Percentiles rank a stretch among this genome's conserved stretches.
These are phyloP conservation scores for Idaea biselata DNA, from an alignment of 2,888 invertebrate genomes.

Conservation along the genomic window DNA sequence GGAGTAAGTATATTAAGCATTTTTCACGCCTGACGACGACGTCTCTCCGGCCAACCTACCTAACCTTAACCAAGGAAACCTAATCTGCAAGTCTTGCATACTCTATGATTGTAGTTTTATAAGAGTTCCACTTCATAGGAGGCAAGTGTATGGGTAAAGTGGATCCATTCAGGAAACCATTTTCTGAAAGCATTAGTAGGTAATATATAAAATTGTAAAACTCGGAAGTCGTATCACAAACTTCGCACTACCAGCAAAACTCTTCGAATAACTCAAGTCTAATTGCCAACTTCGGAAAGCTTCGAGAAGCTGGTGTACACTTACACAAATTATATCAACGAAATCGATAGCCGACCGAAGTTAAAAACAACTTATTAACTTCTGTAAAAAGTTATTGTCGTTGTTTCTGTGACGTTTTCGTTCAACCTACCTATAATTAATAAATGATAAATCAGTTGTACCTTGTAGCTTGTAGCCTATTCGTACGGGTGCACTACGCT, in stretches of 20 bases:
- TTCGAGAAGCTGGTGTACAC: not conserved
- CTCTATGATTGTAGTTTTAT: too few relatives aligned
- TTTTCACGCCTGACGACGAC: too few relatives aligned
- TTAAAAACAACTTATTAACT: not conserved
- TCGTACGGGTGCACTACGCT: too few relatives aligned
- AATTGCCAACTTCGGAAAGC: not conserved
- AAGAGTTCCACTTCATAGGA: too few relatives aligned
- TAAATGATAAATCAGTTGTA: not conserved
- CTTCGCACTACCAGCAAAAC: not conserved
- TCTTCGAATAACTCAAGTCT: not conserved
- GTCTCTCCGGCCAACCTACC: too few relatives aligned
- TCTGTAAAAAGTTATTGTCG: not conserved
- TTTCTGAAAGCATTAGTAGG: too few relatives aligned
- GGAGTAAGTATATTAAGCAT: too few relatives aligned
- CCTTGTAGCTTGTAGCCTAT: too few relatives aligned
- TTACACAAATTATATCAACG: not conserved
- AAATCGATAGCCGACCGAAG: not conserved
- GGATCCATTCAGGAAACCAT: too few relatives aligned
- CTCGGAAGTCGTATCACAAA: not conserved
- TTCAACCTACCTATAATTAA: not conserved
- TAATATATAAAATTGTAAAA: not conserved
- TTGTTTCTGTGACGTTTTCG: not conserved
- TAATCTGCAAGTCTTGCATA: too few relatives aligned
- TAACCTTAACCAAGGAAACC: too few relatives aligned
- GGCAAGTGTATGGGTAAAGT: too few relatives aligned